Evolutionary conservation across 2,888 invertebrate genomes (phyloP).

Genomic region (Melanotus villosus): DNA sequence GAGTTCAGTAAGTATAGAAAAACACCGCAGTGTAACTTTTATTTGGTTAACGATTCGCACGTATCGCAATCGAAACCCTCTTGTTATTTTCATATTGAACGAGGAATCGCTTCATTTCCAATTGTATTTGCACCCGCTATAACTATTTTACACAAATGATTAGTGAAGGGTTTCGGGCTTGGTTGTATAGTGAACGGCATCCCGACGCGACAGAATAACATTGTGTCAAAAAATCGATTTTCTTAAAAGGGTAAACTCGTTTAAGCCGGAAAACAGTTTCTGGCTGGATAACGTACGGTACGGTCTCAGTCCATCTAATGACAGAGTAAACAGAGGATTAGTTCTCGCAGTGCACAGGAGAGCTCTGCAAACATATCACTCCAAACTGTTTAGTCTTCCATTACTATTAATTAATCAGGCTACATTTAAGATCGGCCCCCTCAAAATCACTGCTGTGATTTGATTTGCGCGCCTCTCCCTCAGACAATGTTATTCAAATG

Average conservation of each 20-base stretch:
- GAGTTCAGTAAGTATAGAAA: no score
- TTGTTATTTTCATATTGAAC: no score
- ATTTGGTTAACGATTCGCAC: no score
- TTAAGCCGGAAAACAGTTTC: conserved; percentile 25
- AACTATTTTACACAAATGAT: conserved; percentile 10
- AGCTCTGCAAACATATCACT: conserved; percentile 57
- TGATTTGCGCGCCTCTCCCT: conserved; percentile 34
- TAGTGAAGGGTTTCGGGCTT: conserved; percentile 17
- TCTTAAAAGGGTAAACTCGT: conserved; percentile 33
- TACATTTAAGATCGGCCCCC: conserved; percentile 49
- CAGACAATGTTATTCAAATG: conserved; percentile 35
- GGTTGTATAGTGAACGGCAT: neutral
- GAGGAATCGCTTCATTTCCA: no score
- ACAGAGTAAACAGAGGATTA: conserved; percentile 43
- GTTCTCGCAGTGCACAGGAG: conserved; percentile 42
- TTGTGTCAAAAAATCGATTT: conserved; percentile 27
- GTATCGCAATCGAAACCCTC: no score
- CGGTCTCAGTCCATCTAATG: conserved; percentile 29
- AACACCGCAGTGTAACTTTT: no score
- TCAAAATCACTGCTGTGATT: conserved; percentile 34
- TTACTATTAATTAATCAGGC: conserved; percentile 57
- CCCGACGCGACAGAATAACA: neutral
- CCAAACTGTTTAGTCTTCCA: conserved; percentile 54
- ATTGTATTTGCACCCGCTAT: no score
- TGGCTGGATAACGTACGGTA: conserved; percentile 29